Percentiles rank a stretch among this genome's conserved stretches.
These are phyloP conservation scores for Coendou prehensilis DNA, from an alignment of 2,797 vertebrate genomes.

Conservation along the genomic window DNA sequence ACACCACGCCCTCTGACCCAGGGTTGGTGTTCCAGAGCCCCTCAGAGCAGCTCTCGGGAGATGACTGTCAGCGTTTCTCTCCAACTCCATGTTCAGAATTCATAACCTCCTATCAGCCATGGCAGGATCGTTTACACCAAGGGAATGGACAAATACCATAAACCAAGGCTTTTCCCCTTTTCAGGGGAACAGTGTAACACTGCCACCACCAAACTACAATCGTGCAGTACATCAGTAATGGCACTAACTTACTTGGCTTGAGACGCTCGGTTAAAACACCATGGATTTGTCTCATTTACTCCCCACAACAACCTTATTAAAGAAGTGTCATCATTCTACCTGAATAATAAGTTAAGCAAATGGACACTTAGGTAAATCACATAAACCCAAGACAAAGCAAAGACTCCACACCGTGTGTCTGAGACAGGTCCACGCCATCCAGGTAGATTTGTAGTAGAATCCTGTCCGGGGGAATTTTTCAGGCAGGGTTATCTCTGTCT, in stretches of 20 bases:
- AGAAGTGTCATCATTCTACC: neutral
- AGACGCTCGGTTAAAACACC: neutral
- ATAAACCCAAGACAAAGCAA: neutral
- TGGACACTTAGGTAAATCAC: neutral
- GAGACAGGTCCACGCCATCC: neutral
- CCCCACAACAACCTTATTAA: neutral
- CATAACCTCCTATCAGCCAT: neutral
- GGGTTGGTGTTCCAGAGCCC: neutral
- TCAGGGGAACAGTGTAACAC: neutral
- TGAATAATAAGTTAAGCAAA: neutral
- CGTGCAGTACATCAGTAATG: neutral
- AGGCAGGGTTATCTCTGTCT: neutral
- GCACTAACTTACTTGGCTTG: neutral
- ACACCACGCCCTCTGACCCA: rapidly evolving
- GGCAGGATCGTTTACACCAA: neutral
- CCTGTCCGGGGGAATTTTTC: neutral
- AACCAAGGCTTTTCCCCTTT: neutral
- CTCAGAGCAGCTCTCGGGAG: neutral
- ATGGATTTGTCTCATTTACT: neutral
- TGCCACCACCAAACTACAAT: no score
- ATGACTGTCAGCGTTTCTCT: neutral
- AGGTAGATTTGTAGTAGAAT: neutral
- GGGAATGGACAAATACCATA: neutral
- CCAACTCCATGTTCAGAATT: neutral
- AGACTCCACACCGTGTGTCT: neutral